Conservation (phyloP, 2,888 invertebrate genomes). For the Drosophila neonasuta region DNA sequence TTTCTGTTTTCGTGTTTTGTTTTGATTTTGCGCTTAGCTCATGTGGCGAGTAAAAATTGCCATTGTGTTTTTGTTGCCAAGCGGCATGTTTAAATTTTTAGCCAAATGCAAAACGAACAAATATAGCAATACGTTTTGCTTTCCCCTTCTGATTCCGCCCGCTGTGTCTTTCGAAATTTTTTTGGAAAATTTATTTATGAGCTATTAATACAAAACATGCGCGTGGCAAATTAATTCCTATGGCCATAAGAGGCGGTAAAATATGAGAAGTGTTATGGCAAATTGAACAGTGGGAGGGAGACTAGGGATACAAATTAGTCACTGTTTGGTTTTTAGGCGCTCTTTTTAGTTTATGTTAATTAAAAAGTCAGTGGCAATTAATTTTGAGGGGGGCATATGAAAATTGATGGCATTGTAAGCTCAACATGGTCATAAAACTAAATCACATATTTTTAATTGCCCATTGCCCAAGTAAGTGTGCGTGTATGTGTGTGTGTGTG, state of each 20-base stretch:
- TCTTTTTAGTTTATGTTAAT: slow-evolving; percentile 65
- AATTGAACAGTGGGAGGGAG: background rate
- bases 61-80: slow-evolving; percentile 34
- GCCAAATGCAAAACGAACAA: slow-evolving; percentile 42
- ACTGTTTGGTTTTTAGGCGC: slow-evolving; percentile 31
- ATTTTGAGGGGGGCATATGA: slow-evolving; percentile 41
- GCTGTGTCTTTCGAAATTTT: slow-evolving; percentile 23
- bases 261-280: background rate
- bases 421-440: slow-evolving; percentile 29
- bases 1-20: background rate
- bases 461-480: background rate
- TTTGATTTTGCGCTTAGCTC: slow-evolving; percentile 25
- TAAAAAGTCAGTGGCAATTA: slow-evolving; percentile 68
- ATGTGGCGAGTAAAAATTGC: slow-evolving; percentile 32
- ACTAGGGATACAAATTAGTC: slow-evolving; percentile 43
- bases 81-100: slow-evolving; percentile 35
- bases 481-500: slow-evolving; percentile 4
- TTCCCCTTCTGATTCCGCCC: background rate
- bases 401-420: slow-evolving; percentile 56
- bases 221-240: slow-evolving; percentile 49
- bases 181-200: slow-evolving; percentile 64
- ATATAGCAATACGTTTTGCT: slow-evolving; percentile 56
- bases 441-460: slow-evolving; percentile 31
- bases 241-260: background rate
- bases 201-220: slow-evolving; percentile 67